Conservation (phyloP, 1,140 invertebrate genomes). For the Chrysopa pallens region DNA sequence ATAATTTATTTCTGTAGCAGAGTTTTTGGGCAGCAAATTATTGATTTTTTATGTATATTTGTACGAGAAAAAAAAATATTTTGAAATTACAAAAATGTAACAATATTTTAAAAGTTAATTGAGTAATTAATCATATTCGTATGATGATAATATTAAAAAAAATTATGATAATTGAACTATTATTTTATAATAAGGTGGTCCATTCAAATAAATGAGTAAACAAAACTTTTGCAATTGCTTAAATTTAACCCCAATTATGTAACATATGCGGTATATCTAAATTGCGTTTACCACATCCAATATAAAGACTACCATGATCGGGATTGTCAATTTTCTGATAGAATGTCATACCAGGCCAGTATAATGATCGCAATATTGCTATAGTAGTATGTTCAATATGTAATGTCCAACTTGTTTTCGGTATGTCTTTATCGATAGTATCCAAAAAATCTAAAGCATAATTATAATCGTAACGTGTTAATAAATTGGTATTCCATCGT, state of each 20-base stretch:
- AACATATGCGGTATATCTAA: conserved; percentile 54
- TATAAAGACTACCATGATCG: conserved; percentile 49
- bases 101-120: no score
- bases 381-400: conserved; percentile 34
- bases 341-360: conserved; percentile 57
- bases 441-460: conserved; percentile 61
- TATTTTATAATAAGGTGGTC: no score
- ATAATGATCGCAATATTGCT: conserved; percentile 40
- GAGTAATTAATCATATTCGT: no score
- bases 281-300: conserved; percentile 53
- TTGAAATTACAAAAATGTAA: no score
- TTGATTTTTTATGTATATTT: no score
- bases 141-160: no score
- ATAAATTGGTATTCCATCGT: conserved; percentile 51
- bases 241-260: conserved; percentile 1
- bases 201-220: neutral
- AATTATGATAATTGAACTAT: no score
- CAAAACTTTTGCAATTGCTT: neutral
- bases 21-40: no score
- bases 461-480: conserved; percentile 53
- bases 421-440: conserved; percentile 44
- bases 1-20: no score
- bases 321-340: conserved; percentile 46
- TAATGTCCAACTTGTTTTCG: conserved; percentile 41
- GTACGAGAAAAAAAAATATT: no score